Evolutionary conservation across 2,113 vertebrate species (phyloP).

Genomic region (Etheostoma spectabile): DNA sequence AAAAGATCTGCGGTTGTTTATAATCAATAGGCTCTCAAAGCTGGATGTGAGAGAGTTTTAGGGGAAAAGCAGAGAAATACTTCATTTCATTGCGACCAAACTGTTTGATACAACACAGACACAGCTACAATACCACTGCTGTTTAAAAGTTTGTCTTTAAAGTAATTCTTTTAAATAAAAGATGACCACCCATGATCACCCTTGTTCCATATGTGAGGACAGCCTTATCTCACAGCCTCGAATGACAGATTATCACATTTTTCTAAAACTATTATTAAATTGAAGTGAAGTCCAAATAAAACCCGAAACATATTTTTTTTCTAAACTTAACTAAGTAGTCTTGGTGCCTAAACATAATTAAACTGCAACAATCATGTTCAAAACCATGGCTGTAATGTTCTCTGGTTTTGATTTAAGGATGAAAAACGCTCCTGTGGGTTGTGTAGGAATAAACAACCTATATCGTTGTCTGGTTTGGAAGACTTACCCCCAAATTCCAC

Average conservation of each 20-base stretch:
- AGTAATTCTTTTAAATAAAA: not conserved
- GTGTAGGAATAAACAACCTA: too few species aligned
- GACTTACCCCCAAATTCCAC: too few species aligned
- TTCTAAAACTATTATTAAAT: not conserved
- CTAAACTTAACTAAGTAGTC: too few species aligned
- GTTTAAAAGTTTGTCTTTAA: not conserved
- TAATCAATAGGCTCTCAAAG: conserved; percentile 68
- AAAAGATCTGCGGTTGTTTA: conserved; percentile 53
- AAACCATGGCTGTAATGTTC: too few species aligned
- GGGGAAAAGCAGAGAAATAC: conserved; percentile 9
- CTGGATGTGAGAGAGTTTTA: conserved; percentile 42
- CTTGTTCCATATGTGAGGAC: not conserved
- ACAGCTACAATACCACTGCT: not conserved
- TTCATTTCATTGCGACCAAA: conserved; percentile 5
- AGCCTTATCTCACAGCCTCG: not conserved
- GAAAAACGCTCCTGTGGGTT: too few species aligned
- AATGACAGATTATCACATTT: not conserved
- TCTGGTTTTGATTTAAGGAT: too few species aligned
- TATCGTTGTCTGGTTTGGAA: too few species aligned
- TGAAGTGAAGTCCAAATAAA: too few species aligned
- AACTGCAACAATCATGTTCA: too few species aligned
- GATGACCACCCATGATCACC: not conserved
- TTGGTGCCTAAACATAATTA: too few species aligned
- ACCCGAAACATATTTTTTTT: too few species aligned
- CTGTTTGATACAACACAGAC: conserved; percentile 8